phyloP scores from a whole-genome alignment of 1,140 invertebrate genomes.

The Tribolium madens region DNA sequence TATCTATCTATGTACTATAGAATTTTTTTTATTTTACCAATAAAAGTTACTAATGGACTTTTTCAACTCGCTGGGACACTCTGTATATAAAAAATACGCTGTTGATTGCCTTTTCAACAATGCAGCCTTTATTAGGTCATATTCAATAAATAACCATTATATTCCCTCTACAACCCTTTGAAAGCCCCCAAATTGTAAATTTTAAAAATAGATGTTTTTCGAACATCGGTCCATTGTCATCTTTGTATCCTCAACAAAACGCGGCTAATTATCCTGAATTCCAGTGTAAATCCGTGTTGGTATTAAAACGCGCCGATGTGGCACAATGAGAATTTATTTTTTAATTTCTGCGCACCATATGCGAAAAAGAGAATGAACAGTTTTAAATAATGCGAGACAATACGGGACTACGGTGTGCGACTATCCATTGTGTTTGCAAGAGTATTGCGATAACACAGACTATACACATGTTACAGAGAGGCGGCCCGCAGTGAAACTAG shows the following conservation, averaged over 20 bases:
- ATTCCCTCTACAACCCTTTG: too few relatives aligned
- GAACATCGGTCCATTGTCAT: neutral
- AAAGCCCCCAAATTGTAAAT: neutral
- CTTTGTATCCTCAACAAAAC: neutral
- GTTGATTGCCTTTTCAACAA: too few relatives aligned
- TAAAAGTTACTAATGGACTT: too few relatives aligned
- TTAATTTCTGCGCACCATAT: slow-evolving; percentile 39
- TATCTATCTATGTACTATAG: too few relatives aligned
- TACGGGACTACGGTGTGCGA: slow-evolving; percentile 16
- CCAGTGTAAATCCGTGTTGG: neutral
- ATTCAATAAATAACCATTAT: too few relatives aligned
- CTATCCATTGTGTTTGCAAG: slow-evolving; percentile 30
- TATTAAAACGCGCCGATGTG: neutral
- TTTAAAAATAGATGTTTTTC: neutral
- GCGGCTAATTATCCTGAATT: neutral
- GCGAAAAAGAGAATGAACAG: slow-evolving; percentile 23
- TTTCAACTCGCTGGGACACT: too few relatives aligned
- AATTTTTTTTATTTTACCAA: too few relatives aligned
- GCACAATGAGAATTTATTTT: slow-evolving; percentile 36
- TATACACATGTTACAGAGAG: slow-evolving; percentile 35
- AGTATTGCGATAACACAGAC: slow-evolving; percentile 32
- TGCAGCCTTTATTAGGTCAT: too few relatives aligned
- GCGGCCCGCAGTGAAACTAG: slow-evolving; percentile 41
- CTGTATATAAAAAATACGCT: too few relatives aligned
- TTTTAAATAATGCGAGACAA: slow-evolving; percentile 32